Percentiles rank a stretch among this genome's conserved stretches.
Evolutionary conservation across 2,797 vertebrate species (phyloP).

Genomic region (Coregonus sp.): DNA sequence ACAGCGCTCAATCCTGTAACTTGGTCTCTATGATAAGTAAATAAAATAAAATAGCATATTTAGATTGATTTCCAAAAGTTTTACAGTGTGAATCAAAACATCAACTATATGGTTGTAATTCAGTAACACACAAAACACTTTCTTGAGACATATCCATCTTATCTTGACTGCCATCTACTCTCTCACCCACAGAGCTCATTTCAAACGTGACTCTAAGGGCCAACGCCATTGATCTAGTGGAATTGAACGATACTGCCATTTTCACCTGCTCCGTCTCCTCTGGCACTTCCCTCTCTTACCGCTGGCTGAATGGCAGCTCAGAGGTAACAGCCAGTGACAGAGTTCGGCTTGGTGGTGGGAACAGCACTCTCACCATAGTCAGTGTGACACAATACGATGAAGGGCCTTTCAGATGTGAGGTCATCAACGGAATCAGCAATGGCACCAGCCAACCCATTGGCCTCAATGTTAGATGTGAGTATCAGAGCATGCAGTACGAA

Average conservation of each 20-base stretch:
- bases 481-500: neutral
- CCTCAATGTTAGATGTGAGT: slow-evolving; percentile 74
- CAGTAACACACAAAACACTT: neutral
- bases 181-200: slow-evolving; percentile 58
- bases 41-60: too few species aligned
- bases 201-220: slow-evolving; percentile 52
- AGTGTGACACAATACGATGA: slow-evolving; percentile 56
- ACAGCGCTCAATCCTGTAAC: too few species aligned
- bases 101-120: neutral
- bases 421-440: slow-evolving; percentile 64
- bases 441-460: slow-evolving; percentile 32
- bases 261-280: slow-evolving; percentile 63
- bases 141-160: neutral
- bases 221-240: slow-evolving; percentile 58
- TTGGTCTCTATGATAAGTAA: too few species aligned
- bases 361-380: slow-evolving; percentile 53
- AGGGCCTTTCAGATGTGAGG: slow-evolving; percentile 65
- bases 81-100: neutral
- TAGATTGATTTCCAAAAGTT: too few species aligned
- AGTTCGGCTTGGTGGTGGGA: slow-evolving; percentile 43
- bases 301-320: slow-evolving; percentile 58
- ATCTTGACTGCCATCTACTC: slow-evolving; percentile 3
- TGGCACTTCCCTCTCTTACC: slow-evolving; percentile 54
- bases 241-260: slow-evolving; percentile 65
- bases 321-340: slow-evolving; percentile 14